Conservation (phyloP, 2,797 vertebrate species). For the Morus bassanus region DNA sequence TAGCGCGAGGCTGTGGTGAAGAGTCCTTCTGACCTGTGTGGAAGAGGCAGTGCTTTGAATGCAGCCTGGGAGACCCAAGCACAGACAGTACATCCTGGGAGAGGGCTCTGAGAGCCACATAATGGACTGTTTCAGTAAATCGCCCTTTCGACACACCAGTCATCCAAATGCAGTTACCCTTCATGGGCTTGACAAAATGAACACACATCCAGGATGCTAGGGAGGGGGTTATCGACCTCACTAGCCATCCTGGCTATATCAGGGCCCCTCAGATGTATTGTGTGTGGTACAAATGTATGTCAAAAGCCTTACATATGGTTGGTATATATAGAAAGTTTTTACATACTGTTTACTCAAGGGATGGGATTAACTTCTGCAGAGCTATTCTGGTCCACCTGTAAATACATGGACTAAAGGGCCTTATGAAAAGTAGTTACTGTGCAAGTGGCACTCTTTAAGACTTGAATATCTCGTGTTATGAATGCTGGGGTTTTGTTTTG, state of each 20-base stretch:
- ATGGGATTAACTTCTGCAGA: constrained; percentile 43
- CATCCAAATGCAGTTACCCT: neutral
- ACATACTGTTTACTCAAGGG: constrained; percentile 37
- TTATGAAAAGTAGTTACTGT: constrained; percentile 42
- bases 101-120: neutral
- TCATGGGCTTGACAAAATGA: neutral
- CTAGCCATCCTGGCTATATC: neutral
- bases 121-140: neutral
- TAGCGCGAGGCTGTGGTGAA: fast-evolving
- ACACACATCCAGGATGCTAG: neutral
- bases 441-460: constrained; percentile 41
- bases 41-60: neutral
- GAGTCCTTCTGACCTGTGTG: neutral
- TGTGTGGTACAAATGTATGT: neutral
- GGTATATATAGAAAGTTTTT: constrained; percentile 41
- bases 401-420: constrained; percentile 22
- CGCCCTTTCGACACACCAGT: neutral
- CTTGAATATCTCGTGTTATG: neutral
- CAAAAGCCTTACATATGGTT: constrained; percentile 16
- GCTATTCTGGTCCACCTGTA: constrained; percentile 57
- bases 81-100: neutral
- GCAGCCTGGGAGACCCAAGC: neutral
- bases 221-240: neutral
- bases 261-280: neutral
- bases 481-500: neutral